Percentiles rank a stretch among this genome's conserved stretches.
Conservation (phyloP, 64 coral and sea anemone genomes). For the Porites lutea region DNA sequence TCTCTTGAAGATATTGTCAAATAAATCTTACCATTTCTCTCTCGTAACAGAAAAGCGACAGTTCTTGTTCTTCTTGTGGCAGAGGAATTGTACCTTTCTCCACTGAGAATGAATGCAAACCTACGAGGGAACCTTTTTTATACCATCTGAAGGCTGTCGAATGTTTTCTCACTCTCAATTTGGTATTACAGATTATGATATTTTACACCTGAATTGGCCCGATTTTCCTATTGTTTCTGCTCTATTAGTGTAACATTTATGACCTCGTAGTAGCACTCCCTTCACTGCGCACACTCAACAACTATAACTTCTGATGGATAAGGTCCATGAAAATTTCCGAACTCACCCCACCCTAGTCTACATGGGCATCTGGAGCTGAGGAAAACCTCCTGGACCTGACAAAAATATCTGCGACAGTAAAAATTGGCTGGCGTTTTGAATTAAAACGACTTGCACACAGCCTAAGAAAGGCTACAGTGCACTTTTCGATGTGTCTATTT, state of each 20-base stretch:
- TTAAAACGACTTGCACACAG: neutral
- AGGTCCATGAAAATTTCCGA: neutral
- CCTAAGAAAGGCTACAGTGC: too few relatives aligned
- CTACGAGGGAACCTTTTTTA: neutral
- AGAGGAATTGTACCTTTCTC: neutral
- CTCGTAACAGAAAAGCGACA: neutral
- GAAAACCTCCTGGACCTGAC: neutral
- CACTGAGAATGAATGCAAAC: neutral
- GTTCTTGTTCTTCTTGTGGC: slow-evolving; percentile 3
- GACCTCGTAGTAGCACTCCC: neutral
- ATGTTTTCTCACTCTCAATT: neutral
- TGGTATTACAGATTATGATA: neutral
- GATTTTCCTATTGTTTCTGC: neutral
- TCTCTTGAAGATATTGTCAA: neutral
- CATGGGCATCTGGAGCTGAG: too few relatives aligned
- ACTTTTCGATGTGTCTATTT: too few relatives aligned
- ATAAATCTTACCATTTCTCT: neutral
- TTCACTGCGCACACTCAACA: neutral
- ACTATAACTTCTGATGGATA: neutral
- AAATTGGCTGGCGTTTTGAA: neutral
- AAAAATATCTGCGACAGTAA: neutral
- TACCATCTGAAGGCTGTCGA: neutral
- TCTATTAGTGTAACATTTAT: neutral
- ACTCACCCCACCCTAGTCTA: neutral
- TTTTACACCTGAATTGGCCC: neutral